A percentile compares a stretch with the other conserved stretches of the same genome.
These are phyloP conservation scores for Alethe castanea DNA, from an alignment of 2,113 vertebrate species.

Conservation along the genomic window DNA sequence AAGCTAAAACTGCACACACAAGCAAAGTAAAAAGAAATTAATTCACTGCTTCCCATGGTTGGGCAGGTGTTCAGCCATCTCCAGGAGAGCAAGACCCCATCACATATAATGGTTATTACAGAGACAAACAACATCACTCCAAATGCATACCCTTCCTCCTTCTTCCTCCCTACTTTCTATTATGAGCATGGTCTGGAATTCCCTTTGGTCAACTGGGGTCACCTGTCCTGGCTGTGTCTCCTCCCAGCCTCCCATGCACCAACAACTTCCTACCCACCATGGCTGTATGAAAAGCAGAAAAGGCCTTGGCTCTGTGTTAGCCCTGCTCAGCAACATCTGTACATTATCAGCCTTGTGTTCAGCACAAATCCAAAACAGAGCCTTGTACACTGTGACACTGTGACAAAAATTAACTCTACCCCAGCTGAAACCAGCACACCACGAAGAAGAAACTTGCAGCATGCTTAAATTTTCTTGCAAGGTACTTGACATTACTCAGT, in stretches of 20 bases:
- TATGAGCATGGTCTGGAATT: not conserved
- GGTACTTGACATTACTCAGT: not conserved
- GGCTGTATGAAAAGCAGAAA: rapidly evolving
- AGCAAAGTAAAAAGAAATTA: not conserved
- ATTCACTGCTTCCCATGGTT: not conserved
- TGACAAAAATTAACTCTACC: not conserved
- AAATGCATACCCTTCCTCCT: not conserved
- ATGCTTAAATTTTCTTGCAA: not conserved
- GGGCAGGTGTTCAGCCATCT: not conserved
- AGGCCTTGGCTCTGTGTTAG: not conserved
- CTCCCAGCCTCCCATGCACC: not conserved
- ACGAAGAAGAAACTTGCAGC: not conserved
- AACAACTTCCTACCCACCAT: rapidly evolving
- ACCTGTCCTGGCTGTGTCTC: not conserved
- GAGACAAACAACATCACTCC: not conserved
- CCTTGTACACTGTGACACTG: not conserved
- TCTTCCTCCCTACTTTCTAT: not conserved
- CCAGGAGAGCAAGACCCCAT: not conserved
- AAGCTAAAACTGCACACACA: not conserved
- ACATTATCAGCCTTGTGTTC: too few species aligned
- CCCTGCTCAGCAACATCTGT: not conserved
- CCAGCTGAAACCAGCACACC: not conserved
- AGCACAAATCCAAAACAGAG: not conserved
- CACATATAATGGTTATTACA: rapidly evolving
- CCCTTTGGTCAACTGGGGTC: rapidly evolving